Base-by-base conservation (phyloP, 1,140 invertebrate genomes). In the Leptonema lineaticorne region DNA sequence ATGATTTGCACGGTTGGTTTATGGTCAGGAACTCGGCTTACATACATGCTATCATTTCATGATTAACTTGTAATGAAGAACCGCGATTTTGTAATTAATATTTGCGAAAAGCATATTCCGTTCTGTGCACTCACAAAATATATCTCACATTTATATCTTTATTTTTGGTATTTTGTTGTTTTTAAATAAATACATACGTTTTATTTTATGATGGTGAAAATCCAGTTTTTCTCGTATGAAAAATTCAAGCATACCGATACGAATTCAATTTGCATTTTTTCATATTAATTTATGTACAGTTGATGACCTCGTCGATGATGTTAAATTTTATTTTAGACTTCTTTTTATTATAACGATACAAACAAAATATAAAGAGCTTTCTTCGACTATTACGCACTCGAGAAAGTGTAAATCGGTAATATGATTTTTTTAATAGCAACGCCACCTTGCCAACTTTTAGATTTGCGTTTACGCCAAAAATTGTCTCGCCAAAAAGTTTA, bases 31-130 rank as follows among this genome's bases (percentile, higher is more conserved):
- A 20, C n/a, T 58, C 56, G 28, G n/a, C 29, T 58, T 58, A 28
- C 56, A 58, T 58, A 16, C n/a, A n/a, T n/a, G 46, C 46, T 18
- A 58, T 58, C 56, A 58, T 58, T 58, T 28, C 56, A 14, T 9
- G 26, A 58, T 53, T 53, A 53, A 18, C 24, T 3, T 41, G 37
- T 41, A 16, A 41, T 41, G 37, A 41, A 14, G 37, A 41, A 11
- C 37, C 11, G 37, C 16, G 37, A 41, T 41, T 14, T 9, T 16
- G 37, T 41, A 41, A 41, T 41, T 41, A 16, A 41, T 41, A 41
- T 16, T 14, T 41, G 37, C 11, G 37, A 41, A 41, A 4, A 9
- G 37, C n/a, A n/a, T n/a, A n/a, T n/a, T n/a, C n/a, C n/a, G n/a
- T n/a, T n/a, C n/a, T n/a, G n/a, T n/a, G n/a, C n/a, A n/a, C n/a